phyloP scores from a whole-genome alignment of 2,113 vertebrate species.

The Silurus meridionalis region DNA sequence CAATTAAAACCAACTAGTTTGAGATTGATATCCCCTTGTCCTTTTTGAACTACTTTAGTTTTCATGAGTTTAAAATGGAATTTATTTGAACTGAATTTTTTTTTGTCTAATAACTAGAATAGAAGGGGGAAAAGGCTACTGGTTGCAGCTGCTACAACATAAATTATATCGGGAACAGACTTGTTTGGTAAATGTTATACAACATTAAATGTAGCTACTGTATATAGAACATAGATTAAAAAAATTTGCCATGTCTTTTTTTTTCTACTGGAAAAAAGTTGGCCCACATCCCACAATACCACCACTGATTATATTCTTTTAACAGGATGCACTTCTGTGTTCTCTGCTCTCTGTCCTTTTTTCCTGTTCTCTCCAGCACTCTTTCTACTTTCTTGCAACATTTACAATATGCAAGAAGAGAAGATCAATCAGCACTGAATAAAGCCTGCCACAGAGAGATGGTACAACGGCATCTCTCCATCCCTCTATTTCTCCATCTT shows the following conservation, averaged over 20 bases:
- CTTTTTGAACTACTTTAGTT: too few relatives aligned
- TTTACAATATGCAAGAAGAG: conserved; percentile 25
- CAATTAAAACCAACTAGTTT: too few relatives aligned
- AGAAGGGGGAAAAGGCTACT: background rate
- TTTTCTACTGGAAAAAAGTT: background rate
- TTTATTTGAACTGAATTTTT: background rate
- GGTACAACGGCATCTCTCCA: background rate
- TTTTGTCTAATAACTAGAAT: background rate
- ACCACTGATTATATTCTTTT: background rate
- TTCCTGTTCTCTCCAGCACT: conserved; percentile 7
- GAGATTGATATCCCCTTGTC: too few relatives aligned
- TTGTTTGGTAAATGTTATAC: background rate
- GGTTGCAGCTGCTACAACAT: background rate
- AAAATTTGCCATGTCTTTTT: background rate
- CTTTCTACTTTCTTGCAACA: conserved; percentile 30
- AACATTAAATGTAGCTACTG: background rate
- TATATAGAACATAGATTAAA: background rate
- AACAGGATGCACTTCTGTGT: background rate
- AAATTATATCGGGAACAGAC: background rate
- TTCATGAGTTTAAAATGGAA: too few relatives aligned
- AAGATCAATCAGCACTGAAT: conserved; percentile 28
- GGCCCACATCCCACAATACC: background rate
- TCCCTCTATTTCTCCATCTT: background rate
- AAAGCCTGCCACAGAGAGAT: conserved; percentile 15
- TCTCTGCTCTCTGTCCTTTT: conserved; percentile 1